Conservation (phyloP, 2,888 invertebrate species). For the Sinotaia quadrata region DNA sequence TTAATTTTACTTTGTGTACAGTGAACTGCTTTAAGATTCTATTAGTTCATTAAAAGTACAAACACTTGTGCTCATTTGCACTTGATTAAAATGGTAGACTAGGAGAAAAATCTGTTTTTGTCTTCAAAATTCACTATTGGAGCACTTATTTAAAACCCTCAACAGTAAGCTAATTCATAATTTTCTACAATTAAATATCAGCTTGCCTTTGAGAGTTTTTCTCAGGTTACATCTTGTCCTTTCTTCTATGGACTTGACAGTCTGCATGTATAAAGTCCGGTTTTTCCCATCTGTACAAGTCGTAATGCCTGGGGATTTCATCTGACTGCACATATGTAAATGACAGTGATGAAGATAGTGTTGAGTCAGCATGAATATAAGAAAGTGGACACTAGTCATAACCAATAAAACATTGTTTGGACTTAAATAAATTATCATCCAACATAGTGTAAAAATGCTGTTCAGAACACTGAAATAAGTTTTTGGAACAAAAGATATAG, state of each 20-base stretch:
- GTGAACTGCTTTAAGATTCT: too few species aligned
- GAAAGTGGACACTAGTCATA: neutral
- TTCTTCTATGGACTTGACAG: slow-evolving; percentile 92
- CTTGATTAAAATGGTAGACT: neutral
- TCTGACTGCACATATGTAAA: slow-evolving; percentile 77
- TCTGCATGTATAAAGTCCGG: slow-evolving; percentile 94
- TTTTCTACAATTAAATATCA: too few species aligned
- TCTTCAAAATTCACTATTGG: too few species aligned
- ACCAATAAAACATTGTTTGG: slow-evolving; percentile 12
- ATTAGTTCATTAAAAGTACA: neutral
- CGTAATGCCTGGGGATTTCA: slow-evolving; percentile 87
- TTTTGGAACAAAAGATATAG: too few species aligned
- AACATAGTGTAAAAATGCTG: neutral
- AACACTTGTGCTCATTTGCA: neutral
- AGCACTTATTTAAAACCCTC: too few species aligned
- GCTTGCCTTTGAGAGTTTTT: slow-evolving; percentile 81
- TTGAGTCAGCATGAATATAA: too few species aligned
- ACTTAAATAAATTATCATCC: neutral
- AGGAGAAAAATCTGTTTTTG: too few species aligned
- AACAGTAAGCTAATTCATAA: too few species aligned
- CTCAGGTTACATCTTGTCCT: slow-evolving; percentile 89
- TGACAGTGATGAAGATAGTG: too few species aligned
- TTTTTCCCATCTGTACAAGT: slow-evolving; percentile 84
- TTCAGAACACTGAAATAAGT: neutral
- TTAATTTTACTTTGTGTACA: too few species aligned